phyloP scores from a whole-genome alignment of 2,113 vertebrate species.

The Cephalopterus ornatus region DNA sequence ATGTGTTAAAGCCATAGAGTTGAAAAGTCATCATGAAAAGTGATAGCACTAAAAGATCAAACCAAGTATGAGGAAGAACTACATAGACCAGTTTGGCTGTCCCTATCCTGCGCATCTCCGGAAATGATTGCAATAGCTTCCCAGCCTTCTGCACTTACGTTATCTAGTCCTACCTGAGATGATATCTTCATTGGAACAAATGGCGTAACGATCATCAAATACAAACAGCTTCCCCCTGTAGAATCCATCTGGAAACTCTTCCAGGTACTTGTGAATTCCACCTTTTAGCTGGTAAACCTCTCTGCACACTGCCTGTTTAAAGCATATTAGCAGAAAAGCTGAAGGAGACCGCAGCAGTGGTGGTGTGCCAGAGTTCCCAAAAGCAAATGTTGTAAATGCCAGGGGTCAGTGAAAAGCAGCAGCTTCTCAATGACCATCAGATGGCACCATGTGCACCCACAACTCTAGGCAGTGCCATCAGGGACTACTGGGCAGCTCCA shows the following conservation, averaged over 20 bases:
- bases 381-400: not conserved
- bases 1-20: not conserved
- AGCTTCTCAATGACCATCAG: not conserved
- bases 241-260: constrained; percentile 92
- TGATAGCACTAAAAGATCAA: not conserved
- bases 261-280: constrained; percentile 96
- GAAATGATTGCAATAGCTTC: not conserved
- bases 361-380: not conserved
- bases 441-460: not conserved
- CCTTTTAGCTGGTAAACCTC: constrained; percentile 95
- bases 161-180: constrained; percentile 82
- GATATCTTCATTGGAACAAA: constrained; percentile 84
- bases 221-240: constrained; percentile 96
- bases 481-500: not conserved
- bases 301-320: constrained; percentile 86
- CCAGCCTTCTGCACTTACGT: not conserved
- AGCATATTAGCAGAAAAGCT: constrained; percentile 38
- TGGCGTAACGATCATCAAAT: constrained; percentile 93
- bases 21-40: not conserved
- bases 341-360: not conserved
- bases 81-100: not conserved
- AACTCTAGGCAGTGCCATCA: not conserved
- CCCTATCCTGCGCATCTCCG: not conserved
- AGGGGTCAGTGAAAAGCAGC: not conserved
- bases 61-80: not conserved